Evolutionary conservation across 2,888 invertebrate genomes (phyloP).

Genomic region (Julus scandinavius): DNA sequence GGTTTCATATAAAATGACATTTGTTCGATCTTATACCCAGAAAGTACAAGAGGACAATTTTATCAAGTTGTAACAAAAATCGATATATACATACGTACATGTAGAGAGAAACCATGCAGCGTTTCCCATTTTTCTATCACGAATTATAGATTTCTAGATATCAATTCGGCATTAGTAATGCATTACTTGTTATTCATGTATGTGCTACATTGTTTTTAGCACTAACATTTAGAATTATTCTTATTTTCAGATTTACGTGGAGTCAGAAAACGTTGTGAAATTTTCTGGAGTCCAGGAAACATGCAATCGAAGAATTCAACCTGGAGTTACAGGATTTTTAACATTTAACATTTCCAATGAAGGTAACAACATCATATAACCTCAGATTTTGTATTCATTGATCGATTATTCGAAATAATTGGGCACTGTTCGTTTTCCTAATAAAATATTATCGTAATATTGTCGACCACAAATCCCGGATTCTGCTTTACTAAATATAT

Average conservation of each 20-base stretch:
- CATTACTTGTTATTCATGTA: too few relatives aligned
- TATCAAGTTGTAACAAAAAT: background rate
- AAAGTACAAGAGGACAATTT: background rate
- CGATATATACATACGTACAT: too few relatives aligned
- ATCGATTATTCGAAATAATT: background rate
- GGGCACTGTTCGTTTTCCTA: too few relatives aligned
- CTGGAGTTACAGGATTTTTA: slow-evolving; percentile 72
- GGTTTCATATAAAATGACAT: background rate
- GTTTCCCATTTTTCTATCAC: too few relatives aligned
- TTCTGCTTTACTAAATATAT: too few relatives aligned
- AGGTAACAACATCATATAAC: slow-evolving; percentile 67
- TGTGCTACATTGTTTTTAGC: too few relatives aligned
- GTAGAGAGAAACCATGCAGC: background rate
- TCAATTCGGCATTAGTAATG: background rate
- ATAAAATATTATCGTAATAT: too few relatives aligned
- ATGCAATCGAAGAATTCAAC: slow-evolving; percentile 72
- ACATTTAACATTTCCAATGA: slow-evolving; percentile 78
- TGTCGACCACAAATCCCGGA: too few relatives aligned
- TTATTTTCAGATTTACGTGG: slow-evolving; percentile 57
- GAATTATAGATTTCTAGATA: too few relatives aligned
- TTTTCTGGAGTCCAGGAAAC: slow-evolving; percentile 74
- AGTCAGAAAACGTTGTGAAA: slow-evolving; percentile 65
- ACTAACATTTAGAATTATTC: too few relatives aligned
- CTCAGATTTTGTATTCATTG: background rate
- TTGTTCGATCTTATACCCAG: background rate